These are phyloP conservation scores for Branchipolynoe longqiensis DNA, from an alignment of 2,888 invertebrate species.

Conservation along the genomic window DNA sequence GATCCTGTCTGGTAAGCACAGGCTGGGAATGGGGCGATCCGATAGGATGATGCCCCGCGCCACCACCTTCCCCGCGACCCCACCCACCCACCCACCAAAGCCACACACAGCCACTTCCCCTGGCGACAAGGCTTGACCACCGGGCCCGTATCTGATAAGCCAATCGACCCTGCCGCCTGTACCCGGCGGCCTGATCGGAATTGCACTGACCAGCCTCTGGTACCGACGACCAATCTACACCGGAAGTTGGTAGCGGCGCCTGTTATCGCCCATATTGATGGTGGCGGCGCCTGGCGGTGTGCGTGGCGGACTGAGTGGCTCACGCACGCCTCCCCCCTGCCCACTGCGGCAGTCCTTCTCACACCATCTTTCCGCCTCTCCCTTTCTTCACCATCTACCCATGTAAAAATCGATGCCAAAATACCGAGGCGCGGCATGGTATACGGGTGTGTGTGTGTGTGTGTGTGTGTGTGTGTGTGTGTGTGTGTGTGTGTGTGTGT, in stretches of 20 bases:
- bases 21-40: neutral
- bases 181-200: slow-evolving; percentile 45
- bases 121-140: slow-evolving; percentile 42
- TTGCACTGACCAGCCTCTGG: slow-evolving; percentile 39
- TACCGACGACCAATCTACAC: slow-evolving; percentile 5
- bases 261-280: slow-evolving; percentile 39
- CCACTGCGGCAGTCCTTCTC: too few species aligned
- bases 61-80: neutral
- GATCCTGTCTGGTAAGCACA: neutral
- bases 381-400: too few species aligned
- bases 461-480: too few species aligned
- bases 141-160: slow-evolving; percentile 30
- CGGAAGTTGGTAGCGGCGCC: slow-evolving; percentile 8
- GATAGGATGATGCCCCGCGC: neutral
- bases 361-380: too few species aligned
- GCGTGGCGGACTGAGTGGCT: too few species aligned
- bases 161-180: slow-evolving; percentile 35
- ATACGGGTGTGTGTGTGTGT: too few species aligned
- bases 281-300: neutral
- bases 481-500: too few species aligned
- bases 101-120: slow-evolving; percentile 22
- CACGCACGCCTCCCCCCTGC: too few species aligned
- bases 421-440: too few species aligned
- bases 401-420: too few species aligned
- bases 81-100: too few species aligned